Conservation (phyloP, 2,113 vertebrate genomes). For the Percina caprodes region DNA sequence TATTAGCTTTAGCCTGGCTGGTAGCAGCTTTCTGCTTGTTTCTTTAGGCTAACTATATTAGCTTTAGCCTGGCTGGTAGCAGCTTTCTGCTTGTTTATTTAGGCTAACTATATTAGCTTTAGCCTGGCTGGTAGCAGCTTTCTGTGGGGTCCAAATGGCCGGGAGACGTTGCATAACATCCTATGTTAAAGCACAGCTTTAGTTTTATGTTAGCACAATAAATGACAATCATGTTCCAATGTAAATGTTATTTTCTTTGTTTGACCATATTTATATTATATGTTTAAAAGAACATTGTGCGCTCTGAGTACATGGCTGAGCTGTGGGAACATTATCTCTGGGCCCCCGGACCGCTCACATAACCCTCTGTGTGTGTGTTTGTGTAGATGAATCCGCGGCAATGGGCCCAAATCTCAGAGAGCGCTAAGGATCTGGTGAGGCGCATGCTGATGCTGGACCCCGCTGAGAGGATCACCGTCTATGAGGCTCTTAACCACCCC, state of each 20-base stretch:
- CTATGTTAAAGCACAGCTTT: neutral
- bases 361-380: conserved; percentile 23
- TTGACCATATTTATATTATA: too few relatives aligned
- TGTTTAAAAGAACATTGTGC: neutral
- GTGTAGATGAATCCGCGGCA: conserved; percentile 97
- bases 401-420: conserved; percentile 99
- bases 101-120: too few relatives aligned
- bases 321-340: too few relatives aligned
- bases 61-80: too few relatives aligned
- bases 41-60: too few relatives aligned
- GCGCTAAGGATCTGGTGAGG: conserved; percentile 98
- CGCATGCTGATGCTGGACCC: conserved; percentile 99
- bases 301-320: neutral
- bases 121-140: too few relatives aligned
- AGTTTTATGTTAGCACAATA: neutral
- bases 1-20: too few relatives aligned
- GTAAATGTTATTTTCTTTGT: neutral
- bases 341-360: too few relatives aligned
- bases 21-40: too few relatives aligned
- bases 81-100: too few relatives aligned
- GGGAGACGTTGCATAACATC: too few relatives aligned
- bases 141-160: too few relatives aligned
- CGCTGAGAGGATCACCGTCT: conserved; percentile 98
- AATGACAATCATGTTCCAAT: neutral
- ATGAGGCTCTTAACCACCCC: conserved; percentile 98